These are phyloP conservation scores for Hoplodrina blanda DNA, from an alignment of 2,888 invertebrate genomes.

Conservation along the genomic window DNA sequence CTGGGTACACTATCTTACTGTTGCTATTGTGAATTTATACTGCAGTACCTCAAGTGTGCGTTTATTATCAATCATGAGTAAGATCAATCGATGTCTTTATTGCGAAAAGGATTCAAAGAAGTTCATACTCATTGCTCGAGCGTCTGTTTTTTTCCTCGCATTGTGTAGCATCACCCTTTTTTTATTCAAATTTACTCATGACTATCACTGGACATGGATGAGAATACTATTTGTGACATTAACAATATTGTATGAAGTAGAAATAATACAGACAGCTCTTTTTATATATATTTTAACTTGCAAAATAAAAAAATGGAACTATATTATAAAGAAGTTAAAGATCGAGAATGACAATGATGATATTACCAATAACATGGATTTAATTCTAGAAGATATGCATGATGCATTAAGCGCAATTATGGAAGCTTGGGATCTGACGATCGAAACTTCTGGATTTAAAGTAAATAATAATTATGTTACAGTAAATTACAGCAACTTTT, in stretches of 20 bases:
- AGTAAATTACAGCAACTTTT: too few species aligned
- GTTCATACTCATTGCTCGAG: neutral
- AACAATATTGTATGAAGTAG: neutral
- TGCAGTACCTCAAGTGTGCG: neutral
- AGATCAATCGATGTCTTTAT: neutral
- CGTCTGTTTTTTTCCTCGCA: neutral
- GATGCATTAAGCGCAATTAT: neutral
- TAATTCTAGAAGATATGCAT: neutral
- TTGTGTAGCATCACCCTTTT: neutral
- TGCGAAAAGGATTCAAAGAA: neutral
- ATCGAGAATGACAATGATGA: neutral
- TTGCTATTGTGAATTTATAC: neutral
- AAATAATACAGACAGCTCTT: neutral
- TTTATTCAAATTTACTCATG: neutral
- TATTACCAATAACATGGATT: neutral
- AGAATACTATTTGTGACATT: neutral
- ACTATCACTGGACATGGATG: slow-evolving; percentile 2
- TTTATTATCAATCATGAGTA: neutral
- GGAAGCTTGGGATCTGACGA: neutral
- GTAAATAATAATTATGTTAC: neutral
- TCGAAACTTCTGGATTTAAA: neutral
- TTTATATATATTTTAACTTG: neutral
- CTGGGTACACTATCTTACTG: neutral
- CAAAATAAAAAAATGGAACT: neutral
- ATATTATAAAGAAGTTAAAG: neutral